These are phyloP conservation scores for Gouania willdenowi DNA, from an alignment of 2,797 vertebrate genomes.

Conservation along the genomic window DNA sequence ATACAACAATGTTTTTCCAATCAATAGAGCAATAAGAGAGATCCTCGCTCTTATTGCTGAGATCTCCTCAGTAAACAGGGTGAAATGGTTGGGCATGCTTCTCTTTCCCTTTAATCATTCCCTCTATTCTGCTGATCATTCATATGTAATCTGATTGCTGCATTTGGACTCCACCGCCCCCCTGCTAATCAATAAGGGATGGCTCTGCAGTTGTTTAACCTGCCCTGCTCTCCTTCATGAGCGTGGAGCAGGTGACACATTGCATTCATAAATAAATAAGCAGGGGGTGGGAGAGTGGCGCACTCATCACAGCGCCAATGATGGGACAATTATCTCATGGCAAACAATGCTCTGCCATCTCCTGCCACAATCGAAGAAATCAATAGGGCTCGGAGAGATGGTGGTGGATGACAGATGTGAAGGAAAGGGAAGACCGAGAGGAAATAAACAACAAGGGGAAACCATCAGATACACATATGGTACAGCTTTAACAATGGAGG, in stretches of 20 bases:
- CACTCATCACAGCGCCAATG: constrained; percentile 54
- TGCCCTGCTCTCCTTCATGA: constrained; percentile 22
- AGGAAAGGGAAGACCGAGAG: not conserved
- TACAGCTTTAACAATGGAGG: no score
- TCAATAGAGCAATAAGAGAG: constrained; percentile 45
- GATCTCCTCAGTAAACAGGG: constrained; percentile 22
- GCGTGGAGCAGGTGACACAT: constrained; percentile 51
- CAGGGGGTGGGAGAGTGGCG: constrained; percentile 21
- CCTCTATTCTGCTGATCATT: constrained; percentile 35
- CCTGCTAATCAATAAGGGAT: constrained; percentile 37
- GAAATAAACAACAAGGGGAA: not conserved
- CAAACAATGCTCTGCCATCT: constrained; percentile 61
- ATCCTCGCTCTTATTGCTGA: constrained; percentile 23
- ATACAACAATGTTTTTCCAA: constrained; percentile 13
- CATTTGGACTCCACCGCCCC: constrained; percentile 19
- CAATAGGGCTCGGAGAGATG: constrained; percentile 38
- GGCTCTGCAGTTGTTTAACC: constrained; percentile 54
- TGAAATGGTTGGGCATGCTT: not conserved
- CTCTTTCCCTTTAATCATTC: constrained; percentile 23
- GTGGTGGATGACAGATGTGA: constrained; percentile 17
- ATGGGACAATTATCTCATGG: constrained; percentile 71
- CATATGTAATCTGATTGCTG: constrained; percentile 27
- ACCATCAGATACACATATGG: no score
- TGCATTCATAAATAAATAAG: constrained; percentile 68
- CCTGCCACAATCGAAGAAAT: constrained; percentile 59